phyloP scores from a whole-genome alignment of 2,797 vertebrate genomes.

The Scarus forsteni region DNA sequence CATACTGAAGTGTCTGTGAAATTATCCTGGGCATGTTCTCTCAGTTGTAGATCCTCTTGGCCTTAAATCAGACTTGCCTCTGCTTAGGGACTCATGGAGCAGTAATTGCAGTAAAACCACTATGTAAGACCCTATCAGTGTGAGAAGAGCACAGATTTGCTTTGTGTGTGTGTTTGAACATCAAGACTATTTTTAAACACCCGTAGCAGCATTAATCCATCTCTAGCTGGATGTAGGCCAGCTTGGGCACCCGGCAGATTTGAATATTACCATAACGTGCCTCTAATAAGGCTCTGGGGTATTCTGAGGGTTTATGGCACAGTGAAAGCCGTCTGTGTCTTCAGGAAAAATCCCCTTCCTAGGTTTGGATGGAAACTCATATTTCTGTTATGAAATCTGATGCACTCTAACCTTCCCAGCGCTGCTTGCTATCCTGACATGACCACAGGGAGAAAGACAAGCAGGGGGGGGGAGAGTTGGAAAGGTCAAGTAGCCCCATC shows the following conservation, averaged over 20 bases:
- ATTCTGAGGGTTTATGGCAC: conserved; percentile 45
- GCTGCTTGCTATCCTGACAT: neutral
- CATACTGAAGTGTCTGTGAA: conserved; percentile 41
- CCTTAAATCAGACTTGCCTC: conserved; percentile 59
- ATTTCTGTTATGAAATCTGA: conserved; percentile 30
- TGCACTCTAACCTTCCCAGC: conserved; percentile 21
- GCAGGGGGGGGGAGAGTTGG: neutral
- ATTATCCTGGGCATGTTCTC: conserved; percentile 41
- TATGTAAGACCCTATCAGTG: conserved; percentile 77
- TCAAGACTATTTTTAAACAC: conserved; percentile 80
- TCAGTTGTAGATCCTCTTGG: conserved; percentile 38
- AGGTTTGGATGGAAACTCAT: conserved; percentile 24
- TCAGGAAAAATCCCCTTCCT: conserved; percentile 35
- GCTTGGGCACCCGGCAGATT: conserved; percentile 68
- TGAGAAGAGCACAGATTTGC: conserved; percentile 64
- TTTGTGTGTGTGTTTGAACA: conserved; percentile 25
- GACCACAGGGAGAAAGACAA: conserved; percentile 15
- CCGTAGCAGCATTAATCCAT: conserved; percentile 79
- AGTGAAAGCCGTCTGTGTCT: conserved; percentile 38
- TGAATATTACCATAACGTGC: conserved; percentile 77
- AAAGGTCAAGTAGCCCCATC: conserved; percentile 36
- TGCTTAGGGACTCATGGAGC: conserved; percentile 55
- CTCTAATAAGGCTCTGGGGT: conserved; percentile 80
- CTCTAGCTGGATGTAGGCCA: conserved; percentile 72
- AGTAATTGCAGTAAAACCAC: conserved; percentile 72